A percentile compares a stretch with the other conserved stretches of the same genome.
Evolutionary conservation across 2,888 invertebrate genomes (phyloP).

Genomic region (Ornithoptera priamus): DNA sequence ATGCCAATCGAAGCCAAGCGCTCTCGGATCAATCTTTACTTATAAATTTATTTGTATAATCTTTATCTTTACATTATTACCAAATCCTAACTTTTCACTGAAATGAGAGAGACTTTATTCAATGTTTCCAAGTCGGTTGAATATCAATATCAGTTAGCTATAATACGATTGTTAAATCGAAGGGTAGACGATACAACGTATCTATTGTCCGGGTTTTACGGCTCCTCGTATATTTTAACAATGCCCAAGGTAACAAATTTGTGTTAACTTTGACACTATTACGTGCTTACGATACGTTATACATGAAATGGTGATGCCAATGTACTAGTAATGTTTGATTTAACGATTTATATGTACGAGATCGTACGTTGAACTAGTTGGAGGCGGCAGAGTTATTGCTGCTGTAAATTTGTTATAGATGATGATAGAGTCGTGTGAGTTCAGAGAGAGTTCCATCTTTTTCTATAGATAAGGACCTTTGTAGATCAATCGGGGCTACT

Average conservation of each 20-base stretch:
- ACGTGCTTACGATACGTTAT: constrained; percentile 4
- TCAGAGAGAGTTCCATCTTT: too few species aligned
- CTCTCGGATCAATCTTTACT: not conserved
- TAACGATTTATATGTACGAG: not conserved
- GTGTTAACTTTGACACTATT: constrained; percentile 11
- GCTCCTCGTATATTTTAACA: constrained; percentile 11
- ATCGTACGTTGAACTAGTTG: not conserved
- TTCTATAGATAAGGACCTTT: too few species aligned
- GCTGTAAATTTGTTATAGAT: too few species aligned
- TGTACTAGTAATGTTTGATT: not conserved
- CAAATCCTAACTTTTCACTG: not conserved
- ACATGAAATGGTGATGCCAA: constrained; percentile 1
- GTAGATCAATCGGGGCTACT: too few species aligned
- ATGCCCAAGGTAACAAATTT: constrained; percentile 9
- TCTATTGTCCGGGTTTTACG: constrained; percentile 4
- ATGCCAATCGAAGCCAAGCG: too few species aligned
- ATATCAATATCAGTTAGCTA: constrained; percentile 7
- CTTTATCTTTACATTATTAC: not conserved
- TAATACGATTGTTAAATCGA: not conserved
- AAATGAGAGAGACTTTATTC: not conserved
- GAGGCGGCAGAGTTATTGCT: not conserved
- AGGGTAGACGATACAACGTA: constrained; percentile 1
- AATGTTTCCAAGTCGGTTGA: not conserved
- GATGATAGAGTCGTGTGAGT: too few species aligned
- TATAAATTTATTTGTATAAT: not conserved